A percentile compares a stretch with the other conserved stretches of the same genome.
Conservation (phyloP, 2,888 invertebrate genomes). For the Automeris io region DNA sequence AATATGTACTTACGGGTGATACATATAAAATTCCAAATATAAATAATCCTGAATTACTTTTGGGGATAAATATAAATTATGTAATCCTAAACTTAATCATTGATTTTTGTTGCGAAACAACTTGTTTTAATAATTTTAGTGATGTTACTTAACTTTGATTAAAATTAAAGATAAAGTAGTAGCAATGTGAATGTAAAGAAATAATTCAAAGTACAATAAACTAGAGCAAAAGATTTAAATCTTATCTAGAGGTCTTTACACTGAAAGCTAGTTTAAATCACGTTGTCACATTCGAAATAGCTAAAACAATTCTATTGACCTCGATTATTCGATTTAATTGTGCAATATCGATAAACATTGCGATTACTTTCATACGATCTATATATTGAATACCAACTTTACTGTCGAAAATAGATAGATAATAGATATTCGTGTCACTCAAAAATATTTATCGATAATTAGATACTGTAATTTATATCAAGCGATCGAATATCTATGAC, state of each 20-base stretch:
- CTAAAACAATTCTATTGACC: slow-evolving; percentile 5
- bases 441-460: slow-evolving; percentile 36
- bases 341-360: slow-evolving; percentile 1
- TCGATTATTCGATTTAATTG: slow-evolving; percentile 5
- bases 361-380: slow-evolving; percentile 1
- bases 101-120: no score
- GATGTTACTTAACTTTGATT: background rate
- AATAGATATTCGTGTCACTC: slow-evolving; percentile 45
- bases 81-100: no score
- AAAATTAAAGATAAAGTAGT: background rate
- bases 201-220: background rate
- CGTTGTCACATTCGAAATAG: slow-evolving; percentile 4
- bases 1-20: no score
- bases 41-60: no score
- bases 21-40: no score
- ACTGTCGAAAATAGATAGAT: slow-evolving; percentile 15
- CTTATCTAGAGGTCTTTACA: background rate
- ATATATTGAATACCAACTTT: slow-evolving; percentile 3
- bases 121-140: background rate
- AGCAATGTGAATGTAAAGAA: background rate
- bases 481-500: slow-evolving; percentile 20
- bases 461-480: slow-evolving; percentile 23
- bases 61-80: no score
- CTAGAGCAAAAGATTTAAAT: background rate
- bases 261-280: slow-evolving; percentile 4